Evolutionary conservation across 1,140 invertebrate species (phyloP).

Genomic region (Phthorimaea operculella): DNA sequence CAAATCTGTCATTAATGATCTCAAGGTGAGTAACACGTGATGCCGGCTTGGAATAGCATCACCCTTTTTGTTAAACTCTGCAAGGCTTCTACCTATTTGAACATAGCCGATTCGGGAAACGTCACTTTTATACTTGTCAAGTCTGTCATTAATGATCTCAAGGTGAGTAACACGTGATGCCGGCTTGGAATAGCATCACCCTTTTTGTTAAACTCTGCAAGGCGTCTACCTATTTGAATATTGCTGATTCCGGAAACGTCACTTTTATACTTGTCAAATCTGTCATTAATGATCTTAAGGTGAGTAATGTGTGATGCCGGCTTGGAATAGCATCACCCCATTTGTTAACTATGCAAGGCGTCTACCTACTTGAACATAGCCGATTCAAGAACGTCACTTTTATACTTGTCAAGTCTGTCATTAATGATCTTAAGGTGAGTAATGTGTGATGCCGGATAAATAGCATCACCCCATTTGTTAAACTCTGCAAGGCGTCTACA

Average conservation of each 20-base stretch:
- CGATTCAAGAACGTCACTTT: constrained; percentile 94
- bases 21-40: constrained; percentile 78
- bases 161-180: constrained; percentile 72
- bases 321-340: too few relatives aligned
- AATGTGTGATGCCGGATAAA: too few relatives aligned
- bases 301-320: too few relatives aligned
- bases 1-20: constrained; percentile 91
- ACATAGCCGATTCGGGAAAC: constrained; percentile 89
- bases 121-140: constrained; percentile 95
- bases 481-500: constrained; percentile 96
- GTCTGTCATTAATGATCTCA: constrained; percentile 92
- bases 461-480: too few relatives aligned
- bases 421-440: constrained; percentile 89
- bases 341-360: constrained; percentile 95
- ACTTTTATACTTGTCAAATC: constrained; percentile 92
- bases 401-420: constrained; percentile 90
- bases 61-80: constrained; percentile 96
- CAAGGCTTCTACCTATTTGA: constrained; percentile 97
- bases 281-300: constrained; percentile 93
- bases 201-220: constrained; percentile 97
- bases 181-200: too few relatives aligned
- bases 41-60: too few relatives aligned
- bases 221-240: constrained; percentile 96
- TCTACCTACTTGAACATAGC: constrained; percentile 95
- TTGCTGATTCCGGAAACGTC: constrained; percentile 91